phyloP scores from a whole-genome alignment of 2,888 invertebrate species.

The Yponomeuta cagnagella region DNA sequence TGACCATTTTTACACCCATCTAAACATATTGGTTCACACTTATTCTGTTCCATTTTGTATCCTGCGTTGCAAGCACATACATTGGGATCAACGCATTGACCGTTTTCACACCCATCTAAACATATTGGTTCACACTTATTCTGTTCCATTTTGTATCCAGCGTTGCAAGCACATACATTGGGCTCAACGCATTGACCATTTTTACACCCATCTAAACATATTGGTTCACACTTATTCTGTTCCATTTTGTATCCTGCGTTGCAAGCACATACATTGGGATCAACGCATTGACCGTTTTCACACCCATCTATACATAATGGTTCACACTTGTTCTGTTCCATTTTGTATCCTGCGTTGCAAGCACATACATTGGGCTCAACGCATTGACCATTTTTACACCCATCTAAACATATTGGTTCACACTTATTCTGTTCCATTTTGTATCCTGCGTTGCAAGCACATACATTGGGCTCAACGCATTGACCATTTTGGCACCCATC shows the following conservation, averaged over 20 bases:
- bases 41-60: slow-evolving; percentile 20
- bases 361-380: slow-evolving; percentile 54
- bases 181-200: neutral
- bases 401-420: neutral
- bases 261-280: slow-evolving; percentile 37
- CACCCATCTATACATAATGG: slow-evolving; percentile 33
- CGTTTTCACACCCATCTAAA: slow-evolving; percentile 25
- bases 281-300: slow-evolving; percentile 39
- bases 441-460: slow-evolving; percentile 58
- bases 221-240: slow-evolving; percentile 3
- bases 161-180: neutral
- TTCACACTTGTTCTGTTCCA: slow-evolving; percentile 22
- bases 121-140: slow-evolving; percentile 21
- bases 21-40: neutral
- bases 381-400: slow-evolving; percentile 23
- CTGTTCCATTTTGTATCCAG: slow-evolving; percentile 10
- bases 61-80: slow-evolving; percentile 50
- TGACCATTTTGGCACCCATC: neutral
- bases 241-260: slow-evolving; percentile 26
- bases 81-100: slow-evolving; percentile 28
- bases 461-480: slow-evolving; percentile 44
- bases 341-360: slow-evolving; percentile 49
- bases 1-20: neutral
- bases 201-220: neutral
- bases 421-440: neutral